These are phyloP conservation scores for Menidia beryllina DNA, from an alignment of 2,113 vertebrate genomes.

Conservation along the genomic window DNA sequence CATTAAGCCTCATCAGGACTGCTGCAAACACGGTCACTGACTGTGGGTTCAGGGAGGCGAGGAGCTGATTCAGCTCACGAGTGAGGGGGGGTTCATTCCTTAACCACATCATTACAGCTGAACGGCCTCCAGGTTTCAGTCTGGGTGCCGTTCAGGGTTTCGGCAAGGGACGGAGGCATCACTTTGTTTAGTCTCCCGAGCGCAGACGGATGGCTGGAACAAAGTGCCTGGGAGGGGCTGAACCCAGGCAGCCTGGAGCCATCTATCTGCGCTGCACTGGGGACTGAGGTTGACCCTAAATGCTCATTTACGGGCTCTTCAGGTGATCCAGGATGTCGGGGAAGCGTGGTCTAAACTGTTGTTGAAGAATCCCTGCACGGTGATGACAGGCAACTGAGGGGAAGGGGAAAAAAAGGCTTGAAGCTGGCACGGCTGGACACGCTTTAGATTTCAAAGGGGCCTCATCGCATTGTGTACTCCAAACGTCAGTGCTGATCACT, in stretches of 20 bases:
- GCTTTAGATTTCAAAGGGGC: conserved; percentile 32
- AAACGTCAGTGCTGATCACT: conserved; percentile 22
- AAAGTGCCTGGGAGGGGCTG: conserved; percentile 16
- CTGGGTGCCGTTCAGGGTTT: conserved; percentile 56
- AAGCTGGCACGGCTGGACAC: conserved; percentile 10
- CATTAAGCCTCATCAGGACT: conserved; percentile 13
- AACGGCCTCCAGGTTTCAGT: conserved; percentile 59
- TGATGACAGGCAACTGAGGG: conserved; percentile 33
- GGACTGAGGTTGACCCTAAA: conserved; percentile 39
- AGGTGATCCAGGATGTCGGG: conserved; percentile 19
- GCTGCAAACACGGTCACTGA: conserved; percentile 43
- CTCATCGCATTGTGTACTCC: background rate
- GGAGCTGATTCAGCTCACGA: conserved; percentile 54
- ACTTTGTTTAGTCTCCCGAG: conserved; percentile 57
- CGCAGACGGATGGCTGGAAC: conserved; percentile 50
- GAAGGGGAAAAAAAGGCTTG: conserved; percentile 25
- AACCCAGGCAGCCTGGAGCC: conserved; percentile 51
- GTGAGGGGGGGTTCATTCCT: conserved; percentile 51
- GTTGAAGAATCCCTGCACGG: conserved; percentile 18
- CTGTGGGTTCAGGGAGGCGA: conserved; percentile 41
- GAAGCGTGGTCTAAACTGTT: background rate
- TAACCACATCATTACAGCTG: conserved; percentile 66
- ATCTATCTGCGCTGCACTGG: conserved; percentile 28
- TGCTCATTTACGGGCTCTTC: conserved; percentile 21
- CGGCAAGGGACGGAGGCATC: conserved; percentile 31